Base-by-base conservation (phyloP, 2,113 vertebrate species). In the Cyprinodon brontotheroides region DNA sequence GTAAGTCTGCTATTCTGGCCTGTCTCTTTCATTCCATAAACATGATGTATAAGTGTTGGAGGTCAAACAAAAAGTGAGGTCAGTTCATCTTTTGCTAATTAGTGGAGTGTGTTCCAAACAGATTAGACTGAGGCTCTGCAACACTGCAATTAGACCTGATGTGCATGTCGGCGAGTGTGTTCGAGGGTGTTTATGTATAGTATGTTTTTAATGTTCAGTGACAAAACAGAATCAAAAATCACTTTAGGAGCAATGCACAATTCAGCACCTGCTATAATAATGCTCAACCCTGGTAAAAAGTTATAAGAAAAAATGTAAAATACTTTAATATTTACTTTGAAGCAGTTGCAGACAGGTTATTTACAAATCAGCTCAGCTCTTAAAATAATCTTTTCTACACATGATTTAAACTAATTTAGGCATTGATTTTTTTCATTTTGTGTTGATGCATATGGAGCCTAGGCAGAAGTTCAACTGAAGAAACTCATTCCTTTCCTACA, bases 21-120 rank as follows among this genome's bases (percentile, higher is more conserved):
- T 39, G 15, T 45, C 65, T 48, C 40, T 65, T 11, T 48, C 22
- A n/a, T 17, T 47, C 29, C 65, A 14, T 60, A 48, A 61, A 45
- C 47, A 10, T 83, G 59, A 70, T 68, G 38, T 71, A 8, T 38
- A 66, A 67, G 57, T 29, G 70, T 43, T 64, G 45, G 73, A 80
- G 84, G 80, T 80, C 77, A 81, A 78, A 90, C 53, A 61, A 60
- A 72, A 73, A 72, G 75, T 86, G 73, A 71, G 78, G 75, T 82
- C 20, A 11, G 68, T 75, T 70, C 75, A 78, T 88, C 61, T 62
- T 53, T 59, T 78, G 64, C 73, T 78, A 81, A 87, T 89, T 85
- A 79, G 60, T 61, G 48, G 0, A 62, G 62, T 59, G 65, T 87
- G 68, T 69, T 75, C 41, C 36, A 53, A 74, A 47, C 67, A 80